Percentiles rank a stretch among this genome's conserved stretches.
Evolutionary conservation across 2,888 invertebrate species (phyloP).

Genomic region (Pediacus dermestoides): DNA sequence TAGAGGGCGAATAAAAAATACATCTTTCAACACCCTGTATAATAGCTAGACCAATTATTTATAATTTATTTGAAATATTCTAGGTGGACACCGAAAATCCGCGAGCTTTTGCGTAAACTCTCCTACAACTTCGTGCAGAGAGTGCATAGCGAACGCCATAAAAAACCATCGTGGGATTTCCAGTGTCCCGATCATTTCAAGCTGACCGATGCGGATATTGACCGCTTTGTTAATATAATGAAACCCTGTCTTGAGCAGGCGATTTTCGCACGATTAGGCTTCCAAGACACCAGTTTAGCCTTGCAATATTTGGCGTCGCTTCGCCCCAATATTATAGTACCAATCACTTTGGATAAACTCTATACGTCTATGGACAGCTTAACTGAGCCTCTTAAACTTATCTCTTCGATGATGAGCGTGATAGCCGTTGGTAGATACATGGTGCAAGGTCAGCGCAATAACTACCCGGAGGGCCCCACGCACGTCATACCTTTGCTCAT

Average conservation of each 20-base stretch:
- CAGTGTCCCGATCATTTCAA: constrained; percentile 64
- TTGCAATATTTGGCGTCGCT: constrained; percentile 74
- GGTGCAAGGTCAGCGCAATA: constrained; percentile 52
- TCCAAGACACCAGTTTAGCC: constrained; percentile 60
- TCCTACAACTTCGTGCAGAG: constrained; percentile 60
- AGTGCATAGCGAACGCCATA: constrained; percentile 65
- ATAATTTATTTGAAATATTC: constrained; percentile 12
- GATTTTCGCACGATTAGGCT: constrained; percentile 71
- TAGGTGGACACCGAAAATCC: constrained; percentile 68
- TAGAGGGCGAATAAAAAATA: too few relatives aligned
- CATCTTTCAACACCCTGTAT: too few relatives aligned
- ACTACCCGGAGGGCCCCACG: constrained; percentile 71
- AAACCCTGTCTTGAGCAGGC: constrained; percentile 72
- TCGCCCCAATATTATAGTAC: constrained; percentile 78
- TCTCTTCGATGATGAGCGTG: constrained; percentile 68
- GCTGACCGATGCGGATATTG: constrained; percentile 76
- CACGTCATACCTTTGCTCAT: constrained; percentile 79
- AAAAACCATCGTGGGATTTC: constrained; percentile 63
- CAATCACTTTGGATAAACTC: constrained; percentile 75
- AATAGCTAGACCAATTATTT: constrained; percentile 2
- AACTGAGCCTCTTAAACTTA: constrained; percentile 83
- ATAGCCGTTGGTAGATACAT: constrained; percentile 63
- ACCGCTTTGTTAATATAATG: constrained; percentile 73
- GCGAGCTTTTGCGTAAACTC: constrained; percentile 66
- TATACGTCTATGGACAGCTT: constrained; percentile 78